Evolutionary conservation across 2,797 vertebrate species (phyloP), one percentile per base, ranked within the genome.

Genomic region (Esox masquinongy): DNA sequence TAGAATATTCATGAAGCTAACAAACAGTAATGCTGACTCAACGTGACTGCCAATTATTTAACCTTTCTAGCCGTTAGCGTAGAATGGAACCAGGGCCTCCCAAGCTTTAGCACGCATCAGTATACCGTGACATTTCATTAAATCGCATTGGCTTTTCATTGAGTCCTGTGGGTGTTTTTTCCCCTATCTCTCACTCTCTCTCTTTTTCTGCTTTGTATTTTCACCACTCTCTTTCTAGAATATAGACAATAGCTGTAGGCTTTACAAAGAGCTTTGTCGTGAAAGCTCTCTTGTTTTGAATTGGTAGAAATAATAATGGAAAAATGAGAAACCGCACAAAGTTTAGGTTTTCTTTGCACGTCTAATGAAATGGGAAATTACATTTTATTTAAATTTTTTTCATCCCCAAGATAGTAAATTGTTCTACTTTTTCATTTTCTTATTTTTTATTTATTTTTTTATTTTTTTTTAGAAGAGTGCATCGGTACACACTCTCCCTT

Each of bases 21-120:
- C 74, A 50, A 72, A 75, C 51, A 56, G 74, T 86, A 77, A 76
- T 15, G 68, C 73, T 12, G n/a, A 88, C 80, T 85, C 80, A 82
- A 77, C 82, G 76, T 56, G 76, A 67, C 71, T 29, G 34, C 76
- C 80, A 72, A 79, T 75, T 75, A 71, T 84, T 91, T 89, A 88
- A 89, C 84, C 79, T 90, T 89, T 87, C 83, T 80, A 78, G 76
- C 80, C 83, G 80, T 61, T 78, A 76, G 77, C 69, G 47, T 34
- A 74, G 84, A 84, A 79, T 75, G 69, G 70, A 86, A 81, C 74
- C 82, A 74, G 84, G 75, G 76, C 75, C 79, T 81, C 77, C 74
- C 29, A 63, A 82, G 79, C 70, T n/a, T 31, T 19, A 50, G 11
- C 14, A 49, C 63, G 19, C 43, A 26, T 51, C 11, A 39, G 67